Evolutionary conservation across 92 coral and sea anemone genomes (phyloP), one percentile per base, ranked within the genome.

Genomic region (Montipora capitata): DNA sequence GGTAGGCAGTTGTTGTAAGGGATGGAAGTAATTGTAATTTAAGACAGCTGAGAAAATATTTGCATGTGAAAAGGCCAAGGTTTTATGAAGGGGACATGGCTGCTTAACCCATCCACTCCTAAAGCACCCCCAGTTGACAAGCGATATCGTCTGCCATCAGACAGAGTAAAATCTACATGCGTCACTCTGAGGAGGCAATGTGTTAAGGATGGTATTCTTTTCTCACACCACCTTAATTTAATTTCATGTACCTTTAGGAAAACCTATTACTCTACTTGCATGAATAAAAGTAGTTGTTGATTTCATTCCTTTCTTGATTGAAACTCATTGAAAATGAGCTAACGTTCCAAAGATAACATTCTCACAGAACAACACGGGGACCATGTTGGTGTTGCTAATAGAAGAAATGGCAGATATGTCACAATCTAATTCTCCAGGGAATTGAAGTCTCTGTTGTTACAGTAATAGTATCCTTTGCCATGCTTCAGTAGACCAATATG

Each of bases 221-320:
- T 57, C 63, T 57, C 63, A 57, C 63, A 57, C 63, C 63, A 3
- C 63, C 63, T 6, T 57, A 57, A 57, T 12, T 57, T 57, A 57
- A 57, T 57, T 57, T 57, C 63, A 57, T 57, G 63, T 57, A 57
- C 63, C 63, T 57, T 57, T 57, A 57, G 15, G 63, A 57, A 57
- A 57, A 57, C 10, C 3, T 57, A 57, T 57, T 57, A 57, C 63
- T 57, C 63, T 57, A 57, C 63, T 57, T 57, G 63, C 63, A 57
- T 57, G 63, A 57, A 57, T 57, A 57, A 57, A 57, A 57, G 9
- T 57, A 57, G 63, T 7, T 7, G 63, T 57, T 57, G 63, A 12
- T 57, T 57, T 57, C 10, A 57, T 57, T 57, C 63, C 63, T 57
- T 57, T 57, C 63, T 57, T 57, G 63, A 57, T 57, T 57, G 15